Evolutionary conservation across 2,113 vertebrate species (phyloP), one percentile per base, ranked within the genome.

Genomic region (Myotis lucifugus): DNA sequence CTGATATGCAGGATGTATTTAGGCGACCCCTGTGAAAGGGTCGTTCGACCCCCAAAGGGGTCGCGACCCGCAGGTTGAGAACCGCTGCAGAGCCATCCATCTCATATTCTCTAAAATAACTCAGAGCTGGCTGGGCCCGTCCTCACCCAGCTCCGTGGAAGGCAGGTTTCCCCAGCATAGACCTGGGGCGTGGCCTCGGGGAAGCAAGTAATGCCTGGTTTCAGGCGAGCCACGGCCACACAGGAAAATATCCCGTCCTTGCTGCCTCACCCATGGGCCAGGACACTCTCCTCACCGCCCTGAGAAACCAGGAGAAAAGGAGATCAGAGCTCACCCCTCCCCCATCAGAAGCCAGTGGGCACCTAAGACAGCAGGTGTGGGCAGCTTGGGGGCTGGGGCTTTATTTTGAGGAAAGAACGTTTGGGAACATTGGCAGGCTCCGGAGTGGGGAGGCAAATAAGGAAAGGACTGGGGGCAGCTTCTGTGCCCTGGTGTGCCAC

Each of bases 51-150:
- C 42, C 7, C 42, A 42, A 42, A 42, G 42, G 42, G 42, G 42
- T 42, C 42, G 42, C 42, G 42, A 42, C 42, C 42, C 42, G 8
- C 42, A 42, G 42, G 42, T 42, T 42, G 42, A 42, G 42, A 42
- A 42, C 42, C 42, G 42, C 42, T 42, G 42, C 42, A 42, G 42
- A 42, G 42, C 42, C 7, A 42, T 67, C 54, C 59, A 61, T 61
- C 59, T 61, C 54, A 56, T 54, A 23, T 94, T 85, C 82, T 85
- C 67, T 79, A 27, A 67, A 91, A 90, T 74, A 64, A 64, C 74
- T 85, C 52, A 61, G 15, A 79, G 6, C 34, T 8, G 64, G 13
- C n/a, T 46, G 14, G 87, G 52, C 61, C 46, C 34, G 54, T 15
- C 14, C 48, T 40, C 15, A 64, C 17, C 11, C 17, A 0, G 4